These are phyloP conservation scores for Drosophila vallismaia DNA, from an alignment of 2,888 invertebrate genomes.

Conservation along the genomic window DNA sequence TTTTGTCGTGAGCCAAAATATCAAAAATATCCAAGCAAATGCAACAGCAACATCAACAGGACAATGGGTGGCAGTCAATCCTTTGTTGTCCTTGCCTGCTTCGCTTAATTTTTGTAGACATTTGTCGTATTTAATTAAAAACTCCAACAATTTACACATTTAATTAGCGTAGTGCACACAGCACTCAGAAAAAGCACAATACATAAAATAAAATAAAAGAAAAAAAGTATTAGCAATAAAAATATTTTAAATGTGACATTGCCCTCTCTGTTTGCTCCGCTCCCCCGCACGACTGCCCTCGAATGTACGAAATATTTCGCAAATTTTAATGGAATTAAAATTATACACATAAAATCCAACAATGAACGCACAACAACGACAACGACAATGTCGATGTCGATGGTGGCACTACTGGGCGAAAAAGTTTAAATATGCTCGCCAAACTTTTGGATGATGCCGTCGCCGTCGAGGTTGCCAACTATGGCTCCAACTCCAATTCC, in stretches of 20 bases:
- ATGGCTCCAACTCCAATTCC: slow-evolving; percentile 26
- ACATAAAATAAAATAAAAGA: slow-evolving; percentile 11
- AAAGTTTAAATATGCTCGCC: slow-evolving; percentile 69
- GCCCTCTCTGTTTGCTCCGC: slow-evolving; percentile 13
- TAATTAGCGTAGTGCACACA: slow-evolving; percentile 59
- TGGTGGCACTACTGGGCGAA: slow-evolving; percentile 11
- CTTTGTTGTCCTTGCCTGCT: slow-evolving; percentile 50
- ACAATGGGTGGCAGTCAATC: slow-evolving; percentile 34
- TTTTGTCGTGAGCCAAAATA: slow-evolving; percentile 46
- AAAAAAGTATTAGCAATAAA: slow-evolving; percentile 70
- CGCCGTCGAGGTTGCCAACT: slow-evolving; percentile 19
- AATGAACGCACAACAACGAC: slow-evolving; percentile 25
- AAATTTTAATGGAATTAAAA: slow-evolving; percentile 76
- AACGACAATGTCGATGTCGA: slow-evolving; percentile 21
- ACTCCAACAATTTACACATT: slow-evolving; percentile 72
- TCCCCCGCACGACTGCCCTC: slow-evolving; percentile 12
- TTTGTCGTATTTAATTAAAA: slow-evolving; percentile 74
- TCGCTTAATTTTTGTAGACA: slow-evolving; percentile 66
- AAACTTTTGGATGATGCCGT: slow-evolving; percentile 65
- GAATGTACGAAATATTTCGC: slow-evolving; percentile 53
- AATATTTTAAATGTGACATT: slow-evolving; percentile 68
- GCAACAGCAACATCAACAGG: slow-evolving; percentile 16
- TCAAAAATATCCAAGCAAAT: not conserved
- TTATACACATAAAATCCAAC: slow-evolving; percentile 52
- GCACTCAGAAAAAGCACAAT: slow-evolving; percentile 36